These are phyloP conservation scores for Pipistrellus kuhlii DNA, from an alignment of 2,797 vertebrate genomes.

Conservation along the genomic window DNA sequence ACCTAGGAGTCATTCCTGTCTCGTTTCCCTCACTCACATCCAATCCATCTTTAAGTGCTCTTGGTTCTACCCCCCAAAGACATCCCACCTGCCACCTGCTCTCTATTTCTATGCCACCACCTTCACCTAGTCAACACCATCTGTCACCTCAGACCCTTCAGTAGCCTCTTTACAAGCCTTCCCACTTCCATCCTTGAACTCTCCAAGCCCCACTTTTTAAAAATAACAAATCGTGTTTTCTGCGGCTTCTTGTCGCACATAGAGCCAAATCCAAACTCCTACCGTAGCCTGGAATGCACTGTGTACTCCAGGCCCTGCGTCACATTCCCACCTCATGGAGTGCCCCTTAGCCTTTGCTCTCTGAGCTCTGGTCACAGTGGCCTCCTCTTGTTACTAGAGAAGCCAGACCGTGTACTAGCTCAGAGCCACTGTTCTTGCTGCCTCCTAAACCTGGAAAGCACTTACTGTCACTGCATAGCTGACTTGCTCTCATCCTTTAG, in stretches of 20 bases:
- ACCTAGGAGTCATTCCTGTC: background rate
- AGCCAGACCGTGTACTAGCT: background rate
- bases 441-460: background rate
- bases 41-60: background rate
- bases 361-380: background rate
- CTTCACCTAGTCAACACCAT: background rate
- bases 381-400: background rate
- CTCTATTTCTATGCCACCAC: background rate
- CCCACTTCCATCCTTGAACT: background rate
- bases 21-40: background rate
- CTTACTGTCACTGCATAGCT: background rate
- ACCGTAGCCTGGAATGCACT: background rate
- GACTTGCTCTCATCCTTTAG: background rate
- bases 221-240: background rate
- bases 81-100: background rate
- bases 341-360: background rate
- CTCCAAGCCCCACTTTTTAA: background rate
- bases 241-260: background rate
- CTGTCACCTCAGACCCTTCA: background rate
- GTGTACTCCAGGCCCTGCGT: background rate
- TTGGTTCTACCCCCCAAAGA: background rate
- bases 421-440: background rate
- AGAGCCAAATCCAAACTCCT: background rate
- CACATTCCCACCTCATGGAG: accelerated
- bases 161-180: background rate